Base-by-base conservation (phyloP, 1,140 invertebrate genomes). In the Rhizoglyphus robini region DNA sequence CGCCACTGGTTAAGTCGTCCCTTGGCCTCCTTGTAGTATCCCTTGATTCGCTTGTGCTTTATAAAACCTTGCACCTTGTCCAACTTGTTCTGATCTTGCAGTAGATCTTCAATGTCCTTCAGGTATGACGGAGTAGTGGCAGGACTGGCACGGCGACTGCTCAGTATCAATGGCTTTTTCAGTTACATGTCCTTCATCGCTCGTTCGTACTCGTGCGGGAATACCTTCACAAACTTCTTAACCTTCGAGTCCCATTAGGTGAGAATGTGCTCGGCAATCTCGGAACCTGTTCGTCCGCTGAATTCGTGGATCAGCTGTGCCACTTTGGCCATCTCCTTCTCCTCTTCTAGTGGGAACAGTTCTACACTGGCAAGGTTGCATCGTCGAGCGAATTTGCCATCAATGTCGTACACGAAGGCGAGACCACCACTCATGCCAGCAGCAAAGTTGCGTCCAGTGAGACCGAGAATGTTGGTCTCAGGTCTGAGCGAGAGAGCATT, bases 341-440 rank as follows among this genome's bases (percentile, higher is more conserved):
- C 73, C 15, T 83, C 75, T 66, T 88, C 85, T 8, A 97, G 72
- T 3, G 87, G 84, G 59, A 93, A 77, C 2, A 96, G 73, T 72
- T 94, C 88, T 4, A 97, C 91, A 79, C 86, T 90, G 78, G 92
- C 89, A 8, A 79, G 81, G 76, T 98, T 98, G 70, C 92, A 96
- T 75, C 90, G 90, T 65, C 83, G 79, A 67, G 51, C 71, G 77
- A 76, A 74, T 25, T 63, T 65, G 20, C 69, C 69, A 36, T 72
- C 67, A 29, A 86, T 82, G 73, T 98, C 92, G 73, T 90, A 87
- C 11, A 97, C 86, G 74, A 92, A 99, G 0, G 96, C 96, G 68
- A 98, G 88, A 68, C 96, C 96, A 67, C 94, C 92, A 69, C 88
- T 93, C 93, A 97, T 97, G 70, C 95, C 96, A 65, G 96, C 96